Evolutionary conservation across 2,113 vertebrate species (phyloP).

Genomic region (Microtus richardsoni): DNA sequence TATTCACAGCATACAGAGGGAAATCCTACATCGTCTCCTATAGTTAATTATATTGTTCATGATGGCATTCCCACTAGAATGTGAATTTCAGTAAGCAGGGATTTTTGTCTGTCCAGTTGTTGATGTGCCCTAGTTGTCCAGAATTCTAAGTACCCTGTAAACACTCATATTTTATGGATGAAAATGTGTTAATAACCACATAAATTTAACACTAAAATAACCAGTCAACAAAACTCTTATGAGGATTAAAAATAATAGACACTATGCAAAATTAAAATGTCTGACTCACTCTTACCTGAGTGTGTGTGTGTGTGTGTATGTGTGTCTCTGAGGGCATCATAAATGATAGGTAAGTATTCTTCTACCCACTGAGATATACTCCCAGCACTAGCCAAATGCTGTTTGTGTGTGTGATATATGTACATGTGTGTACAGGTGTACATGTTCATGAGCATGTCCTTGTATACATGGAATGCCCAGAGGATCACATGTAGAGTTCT

Average conservation of each 20-base stretch:
- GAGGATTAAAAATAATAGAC: constrained; percentile 9
- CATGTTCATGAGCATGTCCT: neutral
- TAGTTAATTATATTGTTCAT: constrained; percentile 12
- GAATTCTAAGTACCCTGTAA: neutral
- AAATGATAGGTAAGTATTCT: neutral
- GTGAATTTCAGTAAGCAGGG: neutral
- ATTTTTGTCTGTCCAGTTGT: constrained; percentile 7
- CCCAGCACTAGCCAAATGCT: neutral
- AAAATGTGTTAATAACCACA: constrained; percentile 6
- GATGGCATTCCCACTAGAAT: neutral
- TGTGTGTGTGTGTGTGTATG: neutral
- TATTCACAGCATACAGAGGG: no score
- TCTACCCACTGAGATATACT: neutral
- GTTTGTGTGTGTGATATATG: neutral
- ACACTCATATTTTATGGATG: neutral
- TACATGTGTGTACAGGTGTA: no score
- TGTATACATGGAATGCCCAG: neutral
- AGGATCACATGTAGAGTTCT: neutral
- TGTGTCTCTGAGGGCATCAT: neutral
- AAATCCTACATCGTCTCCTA: neutral
- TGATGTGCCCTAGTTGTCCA: neutral
- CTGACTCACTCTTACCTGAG: neutral
- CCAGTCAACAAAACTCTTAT: neutral
- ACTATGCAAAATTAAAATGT: constrained; percentile 4
- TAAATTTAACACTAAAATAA: neutral